These are phyloP conservation scores for Anser cygnoides DNA, from an alignment of 2,113 vertebrate species.

Conservation along the genomic window DNA sequence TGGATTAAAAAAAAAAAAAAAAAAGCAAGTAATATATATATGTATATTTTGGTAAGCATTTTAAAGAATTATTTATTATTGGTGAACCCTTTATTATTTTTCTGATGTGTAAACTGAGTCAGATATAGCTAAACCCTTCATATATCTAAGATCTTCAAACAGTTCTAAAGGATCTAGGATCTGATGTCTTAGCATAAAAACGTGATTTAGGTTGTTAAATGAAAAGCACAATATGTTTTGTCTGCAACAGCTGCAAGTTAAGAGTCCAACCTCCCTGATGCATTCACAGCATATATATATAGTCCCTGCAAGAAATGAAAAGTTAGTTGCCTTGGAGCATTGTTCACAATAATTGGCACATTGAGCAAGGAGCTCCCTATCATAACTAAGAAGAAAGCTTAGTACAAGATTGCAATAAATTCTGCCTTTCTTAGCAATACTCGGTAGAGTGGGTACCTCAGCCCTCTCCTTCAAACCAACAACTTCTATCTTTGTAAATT, in stretches of 20 bases:
- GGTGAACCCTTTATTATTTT: neutral
- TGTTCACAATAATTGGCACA: neutral
- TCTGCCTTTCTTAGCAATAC: neutral
- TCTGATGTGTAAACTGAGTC: neutral
- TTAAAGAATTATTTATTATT: neutral
- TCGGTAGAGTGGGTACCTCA: neutral
- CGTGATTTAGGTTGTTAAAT: neutral
- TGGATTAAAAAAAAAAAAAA: neutral
- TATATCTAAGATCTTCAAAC: neutral
- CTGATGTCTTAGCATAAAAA: neutral
- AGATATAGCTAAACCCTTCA: neutral
- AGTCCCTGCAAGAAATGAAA: neutral
- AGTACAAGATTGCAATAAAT: neutral
- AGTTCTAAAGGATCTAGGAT: neutral
- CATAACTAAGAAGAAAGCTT: fast-evolving
- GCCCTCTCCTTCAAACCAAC: neutral
- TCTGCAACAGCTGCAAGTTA: neutral
- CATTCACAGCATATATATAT: neutral
- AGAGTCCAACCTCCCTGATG: neutral
- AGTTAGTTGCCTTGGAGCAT: neutral
- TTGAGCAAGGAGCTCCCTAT: neutral
- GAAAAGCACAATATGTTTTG: neutral
- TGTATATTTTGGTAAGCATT: neutral
- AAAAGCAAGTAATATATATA: neutral
- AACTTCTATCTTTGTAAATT: neutral